A percentile compares a stretch with the other conserved stretches of the same genome.
These are phyloP conservation scores for Centroberyx gerrardi DNA, from an alignment of 2,797 vertebrate species.

Conservation along the genomic window DNA sequence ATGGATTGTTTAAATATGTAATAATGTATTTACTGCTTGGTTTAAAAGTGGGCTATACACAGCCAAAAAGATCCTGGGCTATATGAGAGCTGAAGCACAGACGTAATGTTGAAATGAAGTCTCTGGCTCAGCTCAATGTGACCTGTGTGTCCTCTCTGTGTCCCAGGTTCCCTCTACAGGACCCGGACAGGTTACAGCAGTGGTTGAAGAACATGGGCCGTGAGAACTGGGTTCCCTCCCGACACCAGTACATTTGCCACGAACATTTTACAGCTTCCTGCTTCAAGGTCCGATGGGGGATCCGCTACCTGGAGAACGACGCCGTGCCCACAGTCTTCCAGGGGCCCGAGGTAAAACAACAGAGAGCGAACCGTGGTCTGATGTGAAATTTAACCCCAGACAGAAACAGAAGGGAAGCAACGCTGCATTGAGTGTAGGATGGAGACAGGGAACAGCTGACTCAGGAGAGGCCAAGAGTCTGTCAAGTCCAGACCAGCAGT, in stretches of 20 bases:
- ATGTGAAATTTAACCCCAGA: neutral
- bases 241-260: conserved; percentile 87
- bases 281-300: conserved; percentile 85
- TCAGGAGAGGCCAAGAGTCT: too few relatives aligned
- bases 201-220: conserved; percentile 86
- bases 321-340: conserved; percentile 86
- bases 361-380: neutral
- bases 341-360: conserved; percentile 49
- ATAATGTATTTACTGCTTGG: too few relatives aligned
- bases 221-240: conserved; percentile 85
- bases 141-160: neutral
- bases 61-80: too few relatives aligned
- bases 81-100: too few relatives aligned
- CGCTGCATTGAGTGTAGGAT: too few relatives aligned
- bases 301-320: conserved; percentile 81
- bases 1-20: too few relatives aligned
- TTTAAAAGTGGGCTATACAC: too few relatives aligned
- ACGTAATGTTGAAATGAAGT: too few relatives aligned
- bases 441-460: too few relatives aligned
- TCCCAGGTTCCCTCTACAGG: conserved; percentile 86
- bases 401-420: too few relatives aligned
- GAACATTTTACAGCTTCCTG: conserved; percentile 85
- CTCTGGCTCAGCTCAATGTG: too few relatives aligned
- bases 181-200: conserved; percentile 80
- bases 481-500: too few relatives aligned